Evolutionary conservation across 37 sponge, comb jelly and placozoan genomes (phyloP), one percentile per base, ranked within the genome.

Genomic region (Spongia lamella): DNA sequence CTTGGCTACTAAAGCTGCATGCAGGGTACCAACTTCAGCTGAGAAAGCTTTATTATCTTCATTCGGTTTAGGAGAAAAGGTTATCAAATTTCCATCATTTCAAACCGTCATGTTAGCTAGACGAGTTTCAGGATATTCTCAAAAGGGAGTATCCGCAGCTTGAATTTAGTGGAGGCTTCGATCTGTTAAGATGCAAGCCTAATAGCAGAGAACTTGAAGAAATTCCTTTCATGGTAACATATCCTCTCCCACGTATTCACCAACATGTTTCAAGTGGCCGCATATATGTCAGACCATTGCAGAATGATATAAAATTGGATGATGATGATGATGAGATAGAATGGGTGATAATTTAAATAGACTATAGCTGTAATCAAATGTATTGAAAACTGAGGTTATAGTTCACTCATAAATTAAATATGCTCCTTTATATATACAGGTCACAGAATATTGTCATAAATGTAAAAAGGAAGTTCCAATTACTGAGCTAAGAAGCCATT

Each of bases 11-110:
- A 53, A 32, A 20, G 71, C 60, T 22, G 77, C 76, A 40, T 7
- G 21, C 16, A 34, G 55, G 2, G 70, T 76, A 7, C 84, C 78
- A 16, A 76, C 77, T 15, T 70, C 64, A 6, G 31, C 15, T 11
- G 77, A 76, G 36, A n/a, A 75, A 30, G 76, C 73, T 60, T 63
- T 68, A 2, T 65, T 83, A 5, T 40, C 61, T 38, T 20, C 60
- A 43, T 70, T 78, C 17, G 84, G 78, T 13, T 33, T 83, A 59
- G 84, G 84, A 17, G 84, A 69, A 26, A 75, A 83, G 47, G 70
- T 54, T 21, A 76, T 83, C 21, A 59, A 11, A 27, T 80, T 80
- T 60, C 20, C 33, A 7, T 19, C 27, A 27, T 17, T 81, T 13
- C 43, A 81, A 36, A 1, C 53, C 7, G 31, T 11, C 43, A 31